Evolutionary conservation across 2,113 vertebrate genomes (phyloP), one percentile per base, ranked within the genome.

Genomic region (Hylia prasina): DNA sequence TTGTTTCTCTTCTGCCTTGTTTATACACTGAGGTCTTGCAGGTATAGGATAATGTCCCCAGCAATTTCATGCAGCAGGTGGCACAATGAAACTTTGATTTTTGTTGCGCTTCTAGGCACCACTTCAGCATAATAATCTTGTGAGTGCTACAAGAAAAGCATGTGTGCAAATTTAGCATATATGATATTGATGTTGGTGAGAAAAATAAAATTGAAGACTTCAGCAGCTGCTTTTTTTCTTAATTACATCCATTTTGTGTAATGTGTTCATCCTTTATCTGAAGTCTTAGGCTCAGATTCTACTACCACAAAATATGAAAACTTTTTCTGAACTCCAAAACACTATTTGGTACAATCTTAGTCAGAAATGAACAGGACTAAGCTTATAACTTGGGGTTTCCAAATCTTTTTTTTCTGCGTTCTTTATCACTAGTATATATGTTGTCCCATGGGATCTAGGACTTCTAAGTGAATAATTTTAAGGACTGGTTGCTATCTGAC

Each of bases 401-500:
- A 58, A 45, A 33, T 15, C 0, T 3, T 8, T 17, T 54, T 77
- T 84, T 39, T 18, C 15, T 47, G 0, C 15, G 9, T 2, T 48
- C 22, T 73, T 77, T 58, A 33, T 47, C 17, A 18, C 8, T 79
- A 39, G 7, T n/a, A 7, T 24, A 7, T 7, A 45, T 66, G 7
- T 56, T 85, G 18, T 35, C 60, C 27, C 1, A 2, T 64, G 8
- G 45, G 23, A 44, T 17, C 6, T 48, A 64, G 10, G 6, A 60
- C 15, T 39, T 71, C 14, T 51, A 35, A 56, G n/a, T 42, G 56
- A 79, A 22, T 33, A 63, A 47, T 69, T 72, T 42, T 71, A 56
- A 82, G 18, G 33, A 76, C 44, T 68, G 27, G 9, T 5, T 82
- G 40, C 60, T 54, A 50, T 44, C 42, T 78, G 25, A 6, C 4